Conservation (phyloP, 2,113 vertebrate species). For the Mormyrus lacerda region DNA sequence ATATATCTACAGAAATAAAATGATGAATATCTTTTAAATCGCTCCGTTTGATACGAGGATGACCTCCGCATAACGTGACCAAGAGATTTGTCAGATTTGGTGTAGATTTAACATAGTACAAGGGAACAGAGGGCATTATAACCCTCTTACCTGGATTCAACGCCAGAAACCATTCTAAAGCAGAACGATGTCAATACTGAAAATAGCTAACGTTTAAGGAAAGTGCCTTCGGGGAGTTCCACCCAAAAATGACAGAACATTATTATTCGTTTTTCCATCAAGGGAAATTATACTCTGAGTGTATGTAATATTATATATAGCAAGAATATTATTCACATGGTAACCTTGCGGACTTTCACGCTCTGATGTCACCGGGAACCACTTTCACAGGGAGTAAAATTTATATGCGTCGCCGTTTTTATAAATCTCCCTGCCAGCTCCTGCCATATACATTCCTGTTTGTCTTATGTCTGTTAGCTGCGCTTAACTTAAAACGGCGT, state of each 20-base stretch:
- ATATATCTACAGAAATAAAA: background rate
- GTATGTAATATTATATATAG: conserved; percentile 6
- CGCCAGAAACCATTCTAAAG: background rate
- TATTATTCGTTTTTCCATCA: background rate
- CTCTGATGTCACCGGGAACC: background rate
- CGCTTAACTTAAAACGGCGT: background rate
- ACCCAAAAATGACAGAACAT: background rate
- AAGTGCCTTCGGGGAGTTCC: background rate
- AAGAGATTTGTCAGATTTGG: background rate
- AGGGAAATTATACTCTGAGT: background rate
- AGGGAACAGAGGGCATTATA: background rate
- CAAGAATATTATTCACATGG: background rate
- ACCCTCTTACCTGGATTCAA: background rate
- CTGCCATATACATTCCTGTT: background rate
- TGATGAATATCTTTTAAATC: background rate
- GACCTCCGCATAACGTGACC: background rate
- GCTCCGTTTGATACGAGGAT: background rate
- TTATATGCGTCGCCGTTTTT: background rate
- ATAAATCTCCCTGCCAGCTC: background rate
- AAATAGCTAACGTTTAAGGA: conserved; percentile 1
- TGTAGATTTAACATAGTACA: background rate
- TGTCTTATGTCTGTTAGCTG: background rate
- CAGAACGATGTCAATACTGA: background rate
- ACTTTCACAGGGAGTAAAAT: background rate
- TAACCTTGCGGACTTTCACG: background rate